Evolutionary conservation across 2,888 invertebrate genomes (phyloP), one percentile per base, ranked within the genome.

Genomic region (Scaptomyza tumidula): DNA sequence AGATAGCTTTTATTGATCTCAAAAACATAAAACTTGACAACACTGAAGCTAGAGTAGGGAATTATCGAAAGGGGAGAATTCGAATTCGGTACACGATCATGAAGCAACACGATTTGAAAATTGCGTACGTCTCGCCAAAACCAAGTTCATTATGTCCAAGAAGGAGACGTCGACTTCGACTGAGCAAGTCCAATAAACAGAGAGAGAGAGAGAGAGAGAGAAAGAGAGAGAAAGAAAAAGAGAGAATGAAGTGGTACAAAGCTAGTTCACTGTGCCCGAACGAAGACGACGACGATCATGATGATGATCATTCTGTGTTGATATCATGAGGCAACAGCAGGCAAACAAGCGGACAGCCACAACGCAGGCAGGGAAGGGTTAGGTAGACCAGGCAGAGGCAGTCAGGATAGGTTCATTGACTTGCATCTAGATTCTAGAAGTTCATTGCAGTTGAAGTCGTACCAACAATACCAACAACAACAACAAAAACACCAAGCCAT

Each of bases 371-470:
- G 53, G 50, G 46, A 58, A 43, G 29, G 44, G 50, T 3, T 35
- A 56, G 50, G 61, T 49, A 54, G 41, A 39, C 53, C 45, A 54
- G 54, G 35, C 16, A 44, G 24, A 35, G 45, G 16, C 53, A 71
- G 86, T 53, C 86, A 86, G 89, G 89, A 86, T 86, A 80, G 82
- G 86, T 86, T 86, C 86, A 86, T 78, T 86, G 86, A 89, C 86
- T 89, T 64, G 71, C 78, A 74, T 63, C 78, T 84, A 88, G 87
- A 88, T 72, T 63, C 81, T 84, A 88, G 87, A 88, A 88, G 85
- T 86, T 88, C 89, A 88, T 73, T 88, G 87, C 87, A 84, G 88
- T 81, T 72, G 83, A 70, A 83, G 88, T 79, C 57, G 71, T 67
- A 69, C 57, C 57, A 62, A 16, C 66, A 64, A 13, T 71, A 46